A percentile compares a stretch with the other conserved stretches of the same genome.
phyloP scores from a whole-genome alignment of 1,140 invertebrate genomes.

The Drosophila oshimai region DNA sequence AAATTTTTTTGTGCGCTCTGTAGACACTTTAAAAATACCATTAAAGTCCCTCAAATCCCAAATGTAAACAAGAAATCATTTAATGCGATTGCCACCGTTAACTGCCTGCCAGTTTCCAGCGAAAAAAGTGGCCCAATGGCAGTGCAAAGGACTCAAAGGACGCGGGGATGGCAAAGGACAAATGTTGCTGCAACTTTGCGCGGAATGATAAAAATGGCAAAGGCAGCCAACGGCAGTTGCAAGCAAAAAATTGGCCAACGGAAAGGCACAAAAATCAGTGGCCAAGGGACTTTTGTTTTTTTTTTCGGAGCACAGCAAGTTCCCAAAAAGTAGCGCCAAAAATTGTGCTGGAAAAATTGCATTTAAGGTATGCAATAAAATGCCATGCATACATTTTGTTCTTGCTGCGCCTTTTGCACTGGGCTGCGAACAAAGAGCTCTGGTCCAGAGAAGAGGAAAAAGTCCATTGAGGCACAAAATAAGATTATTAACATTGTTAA shows the following conservation, averaged over 20 bases:
- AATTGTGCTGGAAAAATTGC: conserved; percentile 63
- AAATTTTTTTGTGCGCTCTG: no score
- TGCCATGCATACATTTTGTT: conserved; percentile 63
- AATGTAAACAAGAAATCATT: conserved; percentile 56
- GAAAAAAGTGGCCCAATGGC: conserved; percentile 19
- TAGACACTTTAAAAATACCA: background rate
- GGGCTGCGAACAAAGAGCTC: conserved; percentile 35
- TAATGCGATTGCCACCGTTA: conserved; percentile 32
- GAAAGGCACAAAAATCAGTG: conserved; percentile 43
- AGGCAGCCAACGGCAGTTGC: conserved; percentile 19
- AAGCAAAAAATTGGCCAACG: conserved; percentile 28
- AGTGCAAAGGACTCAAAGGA: conserved; percentile 26
- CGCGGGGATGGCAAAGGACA: conserved; percentile 22
- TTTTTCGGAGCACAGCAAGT: background rate
- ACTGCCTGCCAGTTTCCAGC: conserved; percentile 4
- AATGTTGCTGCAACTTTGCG: conserved; percentile 49
- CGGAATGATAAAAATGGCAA: conserved; percentile 58
- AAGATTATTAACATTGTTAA: conserved; percentile 80
- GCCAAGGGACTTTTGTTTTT: background rate
- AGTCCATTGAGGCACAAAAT: conserved; percentile 75
- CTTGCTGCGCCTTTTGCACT: conserved; percentile 20
- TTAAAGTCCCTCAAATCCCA: background rate
- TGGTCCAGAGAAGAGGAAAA: conserved; percentile 9
- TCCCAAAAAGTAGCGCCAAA: conserved; percentile 29
- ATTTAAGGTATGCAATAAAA: conserved; percentile 74